phyloP scores from a whole-genome alignment of 2,888 invertebrate genomes.

The Drosophila monieri region DNA sequence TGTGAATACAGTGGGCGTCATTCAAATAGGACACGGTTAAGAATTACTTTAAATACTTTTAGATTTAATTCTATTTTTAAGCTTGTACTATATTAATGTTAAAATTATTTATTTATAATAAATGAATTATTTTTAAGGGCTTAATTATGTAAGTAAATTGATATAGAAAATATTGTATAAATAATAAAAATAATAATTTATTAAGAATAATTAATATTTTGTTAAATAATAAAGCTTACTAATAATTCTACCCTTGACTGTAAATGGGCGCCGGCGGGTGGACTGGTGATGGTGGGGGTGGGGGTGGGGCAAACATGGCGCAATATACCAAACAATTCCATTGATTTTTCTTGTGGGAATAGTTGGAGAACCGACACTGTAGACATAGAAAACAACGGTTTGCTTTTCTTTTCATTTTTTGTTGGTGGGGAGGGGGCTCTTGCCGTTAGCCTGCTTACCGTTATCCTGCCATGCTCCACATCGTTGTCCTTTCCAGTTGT shows the following conservation, averaged over 20 bases:
- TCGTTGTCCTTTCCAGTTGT: constrained; percentile 16
- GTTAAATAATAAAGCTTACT: not conserved
- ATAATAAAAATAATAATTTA: no score
- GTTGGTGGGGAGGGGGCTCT: no score
- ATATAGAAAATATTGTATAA: no score
- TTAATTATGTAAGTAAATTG: no score
- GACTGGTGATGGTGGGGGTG: constrained; percentile 3
- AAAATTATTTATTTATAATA: no score
- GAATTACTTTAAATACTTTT: no score
- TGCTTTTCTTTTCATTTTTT: constrained; percentile 9
- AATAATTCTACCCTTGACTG: constrained; percentile 1
- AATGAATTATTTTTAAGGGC: no score
- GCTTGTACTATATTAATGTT: no score
- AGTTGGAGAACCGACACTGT: constrained; percentile 42
- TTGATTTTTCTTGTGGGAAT: constrained; percentile 79
- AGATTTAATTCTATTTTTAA: no score
- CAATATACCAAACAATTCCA: constrained; percentile 77
- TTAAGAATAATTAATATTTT: no score
- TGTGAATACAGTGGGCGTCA: constrained; percentile 3
- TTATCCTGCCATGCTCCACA: constrained; percentile 15
- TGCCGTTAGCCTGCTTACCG: not conserved
- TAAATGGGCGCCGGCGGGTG: constrained; percentile 5
- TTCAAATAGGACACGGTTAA: not conserved
- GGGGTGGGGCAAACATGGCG: constrained; percentile 32
- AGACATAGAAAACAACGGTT: constrained; percentile 38